Evolutionary conservation across 2,888 invertebrate species (phyloP).

Genomic region (Zhengitettix transpicula): DNA sequence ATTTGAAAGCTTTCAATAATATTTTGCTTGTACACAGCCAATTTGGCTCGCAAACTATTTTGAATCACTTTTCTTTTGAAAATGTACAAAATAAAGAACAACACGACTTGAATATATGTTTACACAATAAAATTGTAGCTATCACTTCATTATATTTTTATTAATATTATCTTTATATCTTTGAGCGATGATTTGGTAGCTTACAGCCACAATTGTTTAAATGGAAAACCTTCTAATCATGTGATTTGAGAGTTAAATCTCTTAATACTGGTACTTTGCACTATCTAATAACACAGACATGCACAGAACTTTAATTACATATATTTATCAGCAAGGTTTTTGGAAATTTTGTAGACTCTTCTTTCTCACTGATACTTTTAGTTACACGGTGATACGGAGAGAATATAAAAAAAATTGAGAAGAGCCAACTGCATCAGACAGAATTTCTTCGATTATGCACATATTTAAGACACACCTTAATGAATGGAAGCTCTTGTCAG

Average conservation of each 20-base stretch:
- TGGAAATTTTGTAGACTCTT: too few relatives aligned
- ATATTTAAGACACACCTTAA: background rate
- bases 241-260: background rate
- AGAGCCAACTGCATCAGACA: too few relatives aligned
- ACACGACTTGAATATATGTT: background rate
- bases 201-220: too few relatives aligned
- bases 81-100: background rate
- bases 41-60: constrained; percentile 7
- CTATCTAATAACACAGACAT: background rate
- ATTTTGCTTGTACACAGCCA: constrained; percentile 7
- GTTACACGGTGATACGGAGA: too few relatives aligned
- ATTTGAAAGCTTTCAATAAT: constrained; percentile 9
- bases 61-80: constrained; percentile 3
- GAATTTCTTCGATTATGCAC: too few relatives aligned
- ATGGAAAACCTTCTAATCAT: too few relatives aligned
- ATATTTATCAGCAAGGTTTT: too few relatives aligned
- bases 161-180: background rate
- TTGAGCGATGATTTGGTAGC: background rate
- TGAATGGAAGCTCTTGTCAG: background rate
- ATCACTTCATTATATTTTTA: background rate
- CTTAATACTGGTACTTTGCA: background rate
- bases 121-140: background rate
- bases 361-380: too few relatives aligned
- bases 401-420: too few relatives aligned
- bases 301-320: background rate